Evolutionary conservation across 2,888 invertebrate species (phyloP), one percentile per base, ranked within the genome.

Genomic region (Dasysyrphus albostriatus): DNA sequence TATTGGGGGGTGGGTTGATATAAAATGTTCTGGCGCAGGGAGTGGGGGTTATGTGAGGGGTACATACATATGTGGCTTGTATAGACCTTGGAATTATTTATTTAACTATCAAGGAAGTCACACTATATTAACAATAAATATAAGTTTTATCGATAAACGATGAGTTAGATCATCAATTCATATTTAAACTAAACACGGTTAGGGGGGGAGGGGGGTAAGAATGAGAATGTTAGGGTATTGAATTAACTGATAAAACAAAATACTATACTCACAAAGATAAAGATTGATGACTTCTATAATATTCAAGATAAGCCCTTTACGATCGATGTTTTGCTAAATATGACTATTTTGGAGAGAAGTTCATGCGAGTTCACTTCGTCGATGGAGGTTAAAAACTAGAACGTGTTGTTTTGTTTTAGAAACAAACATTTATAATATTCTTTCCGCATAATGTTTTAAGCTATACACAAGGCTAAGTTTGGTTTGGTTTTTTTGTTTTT

Each of bases 71-170:
- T 32, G 5, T 5, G 61, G n/a, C 24, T 32, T 7, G 49, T 51
- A n/a, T 12, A 69, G 65, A 78, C 83, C 80, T 84, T 84, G 65
- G 61, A 54, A 69, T 70, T 69, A 32, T 70, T 61, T 79, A 24
- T 70, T 61, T 79, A 24, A 70, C 29, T 51, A 69, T 49, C 61
- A 49, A 79, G 73, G 70, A 80, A 83, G 75, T 80, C 63, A 63
- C 63, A 51, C 75, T 47, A 39, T 67, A 67, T 37, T 67, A 61
- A 42, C 14, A 51, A 51, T n/a, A 69, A 39, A 42, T 32, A 37
- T 39, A 63, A 58, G 72, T 70, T 80, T 80, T 84, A 65, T 80
- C 83, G 80, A 84, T 84, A 80, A 84, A 79, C 70, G 75, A 76
- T 80, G 75, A 84, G 39, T 76, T 83, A 73, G 78, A 78, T 80